Percentiles rank a stretch among this genome's conserved stretches.
Conservation (phyloP, 2,888 invertebrate genomes). For the Pseudococcus longispinus region DNA sequence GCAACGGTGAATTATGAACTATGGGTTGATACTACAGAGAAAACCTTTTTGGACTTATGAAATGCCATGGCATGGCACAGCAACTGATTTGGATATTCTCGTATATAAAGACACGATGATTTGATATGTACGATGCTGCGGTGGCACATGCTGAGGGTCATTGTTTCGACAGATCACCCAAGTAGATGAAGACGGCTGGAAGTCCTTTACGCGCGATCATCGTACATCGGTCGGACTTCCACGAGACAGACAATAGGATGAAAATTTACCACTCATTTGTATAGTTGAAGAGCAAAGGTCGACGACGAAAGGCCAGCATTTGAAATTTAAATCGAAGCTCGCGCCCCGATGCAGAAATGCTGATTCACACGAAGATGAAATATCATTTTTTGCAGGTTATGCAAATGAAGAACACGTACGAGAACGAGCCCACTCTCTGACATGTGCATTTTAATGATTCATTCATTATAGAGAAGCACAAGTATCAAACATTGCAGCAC, state of each 20-base stretch:
- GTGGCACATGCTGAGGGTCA: constrained; percentile 43
- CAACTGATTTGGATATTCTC: not conserved
- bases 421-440: constrained; percentile 38
- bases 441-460: constrained; percentile 46
- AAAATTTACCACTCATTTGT: not conserved
- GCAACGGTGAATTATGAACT: not conserved
- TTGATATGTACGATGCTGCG: not conserved
- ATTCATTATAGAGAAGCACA: constrained; percentile 44
- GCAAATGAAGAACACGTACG: constrained; percentile 45
- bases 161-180: constrained; percentile 45
- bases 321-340: constrained; percentile 6
- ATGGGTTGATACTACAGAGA: not conserved
- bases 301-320: not conserved
- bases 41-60: constrained; percentile 32
- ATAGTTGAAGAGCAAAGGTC: not conserved
- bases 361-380: constrained; percentile 41
- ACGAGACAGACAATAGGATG: constrained; percentile 1
- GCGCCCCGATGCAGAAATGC: constrained; percentile 1
- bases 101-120: not conserved
- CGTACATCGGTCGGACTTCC: too few relatives aligned
- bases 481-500: constrained; percentile 45
- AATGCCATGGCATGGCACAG: not conserved
- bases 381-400: constrained; percentile 42
- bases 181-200: constrained; percentile 21
- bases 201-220: not conserved